phyloP scores from a whole-genome alignment of 2,113 vertebrate genomes.

The Phrynosoma blainvillii region DNA sequence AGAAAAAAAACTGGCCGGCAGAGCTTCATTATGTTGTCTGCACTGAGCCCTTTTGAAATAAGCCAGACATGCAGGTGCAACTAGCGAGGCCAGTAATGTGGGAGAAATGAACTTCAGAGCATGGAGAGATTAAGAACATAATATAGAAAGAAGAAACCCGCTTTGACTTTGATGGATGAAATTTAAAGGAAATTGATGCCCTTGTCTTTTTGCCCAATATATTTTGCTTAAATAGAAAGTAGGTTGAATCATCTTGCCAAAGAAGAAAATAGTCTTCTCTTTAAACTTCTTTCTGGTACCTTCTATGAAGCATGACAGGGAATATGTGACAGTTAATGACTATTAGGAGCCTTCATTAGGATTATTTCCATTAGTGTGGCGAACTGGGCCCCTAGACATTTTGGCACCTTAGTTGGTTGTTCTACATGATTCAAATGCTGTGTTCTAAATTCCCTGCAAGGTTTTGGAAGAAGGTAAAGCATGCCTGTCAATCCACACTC shows the following conservation, averaged over 20 bases:
- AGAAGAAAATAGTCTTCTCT: conserved; percentile 50
- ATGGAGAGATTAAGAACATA: conserved; percentile 62
- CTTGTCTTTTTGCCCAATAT: conserved; percentile 53
- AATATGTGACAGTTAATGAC: not conserved
- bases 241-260: conserved; percentile 52
- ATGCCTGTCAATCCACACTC: not conserved
- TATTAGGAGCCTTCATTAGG: not conserved
- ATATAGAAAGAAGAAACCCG: conserved; percentile 56
- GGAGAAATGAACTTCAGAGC: conserved; percentile 54
- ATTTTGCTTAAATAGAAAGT: conserved; percentile 62
- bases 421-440: too few relatives aligned
- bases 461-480: not conserved
- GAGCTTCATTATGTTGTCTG: conserved; percentile 36
- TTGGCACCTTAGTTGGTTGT: not conserved
- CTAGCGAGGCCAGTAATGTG: conserved; percentile 52
- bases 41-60: conserved; percentile 50
- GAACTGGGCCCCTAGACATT: not conserved
- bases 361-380: not conserved
- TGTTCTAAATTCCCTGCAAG: not conserved
- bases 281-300: conserved; percentile 37
- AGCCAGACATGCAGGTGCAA: conserved; percentile 35
- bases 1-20: not conserved
- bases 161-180: conserved; percentile 60
- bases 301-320: conserved; percentile 36
- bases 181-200: conserved; percentile 69